Percentiles rank a stretch among this genome's conserved stretches.
Conservation (phyloP, 2,888 invertebrate genomes). For the Stegophylla sp. region DNA sequence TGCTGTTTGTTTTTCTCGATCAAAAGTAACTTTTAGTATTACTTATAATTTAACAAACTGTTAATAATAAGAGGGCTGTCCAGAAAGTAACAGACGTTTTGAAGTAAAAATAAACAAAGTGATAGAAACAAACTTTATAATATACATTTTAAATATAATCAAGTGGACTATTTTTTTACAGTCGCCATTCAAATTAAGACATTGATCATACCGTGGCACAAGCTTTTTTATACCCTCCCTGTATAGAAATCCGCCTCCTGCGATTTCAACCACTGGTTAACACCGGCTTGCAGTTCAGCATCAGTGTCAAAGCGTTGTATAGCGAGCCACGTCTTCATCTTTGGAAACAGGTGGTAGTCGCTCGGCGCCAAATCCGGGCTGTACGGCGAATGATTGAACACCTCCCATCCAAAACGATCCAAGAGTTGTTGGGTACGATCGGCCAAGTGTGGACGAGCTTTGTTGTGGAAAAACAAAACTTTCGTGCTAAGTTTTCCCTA, state of each 20-base stretch:
- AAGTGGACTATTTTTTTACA: not conserved
- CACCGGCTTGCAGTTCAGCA: not conserved
- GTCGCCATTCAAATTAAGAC: not conserved
- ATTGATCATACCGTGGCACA: no score
- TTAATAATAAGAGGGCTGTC: no score
- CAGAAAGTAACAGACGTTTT: no score
- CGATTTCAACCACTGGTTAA: not conserved
- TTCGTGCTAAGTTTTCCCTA: no score
- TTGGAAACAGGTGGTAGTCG: not conserved
- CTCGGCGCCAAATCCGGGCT: not conserved
- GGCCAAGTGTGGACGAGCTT: no score
- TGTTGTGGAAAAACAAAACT: no score
- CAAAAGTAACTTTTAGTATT: conserved; percentile 65
- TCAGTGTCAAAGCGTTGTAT: no score
- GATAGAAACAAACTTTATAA: not conserved
- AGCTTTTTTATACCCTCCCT: not conserved
- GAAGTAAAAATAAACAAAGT: no score
- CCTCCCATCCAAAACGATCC: no score
- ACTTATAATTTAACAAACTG: not conserved
- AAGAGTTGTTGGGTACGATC: no score
- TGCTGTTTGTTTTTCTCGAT: conserved; percentile 68
- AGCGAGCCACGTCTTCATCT: not conserved
- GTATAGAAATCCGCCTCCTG: conserved; percentile 2
- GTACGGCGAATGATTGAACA: no score
- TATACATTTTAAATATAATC: not conserved